Base-by-base conservation (phyloP, 2,113 vertebrate genomes). In the Chiloscyllium plagiosum region DNA sequence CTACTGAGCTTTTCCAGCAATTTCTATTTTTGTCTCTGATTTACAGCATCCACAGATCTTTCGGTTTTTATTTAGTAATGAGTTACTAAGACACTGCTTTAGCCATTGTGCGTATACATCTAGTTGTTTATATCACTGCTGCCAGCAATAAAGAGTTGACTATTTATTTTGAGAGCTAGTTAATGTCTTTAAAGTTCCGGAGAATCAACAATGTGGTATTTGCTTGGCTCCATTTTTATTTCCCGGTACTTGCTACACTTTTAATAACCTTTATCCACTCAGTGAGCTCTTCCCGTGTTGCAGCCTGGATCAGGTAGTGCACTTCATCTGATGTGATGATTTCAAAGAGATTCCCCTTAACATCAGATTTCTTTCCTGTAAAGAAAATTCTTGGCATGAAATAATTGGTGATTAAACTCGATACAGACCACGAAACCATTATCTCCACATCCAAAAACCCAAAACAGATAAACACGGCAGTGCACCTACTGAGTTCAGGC, bases 201-300 rank as follows among this genome's bases (percentile, higher is more conserved):
- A 17, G 72, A 33, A 76, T 70, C 17, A 72, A 42, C 26, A 29
- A 17, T 70, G 12, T 20, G 19, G 33, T 37, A 68, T 66, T 37
- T 17, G 61, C 66, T 66, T n/a, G 66, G 37, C 33, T 22, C 19
- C 12, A 33, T 2, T 96, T 96, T 97, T 98, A 99, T 97, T 99
- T 99, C 47, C 99, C 98, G 72, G 97, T 98, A 97, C 98, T 98
- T 68, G 98, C 97, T 96, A 98, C 99, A 4, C 96, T 96, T 96
- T 99, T 99, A 96, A 99, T 98, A 61, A 98, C 98, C 97, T 97
- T 98, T 97, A 99, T 99, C 99, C 99, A 99, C 17, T 99, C 99
- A 12, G 97, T 99, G n/a, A 99, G 98, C 95, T 99, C 99, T 47
- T 98, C 96, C 0, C 97, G 95, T 12, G 98, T 98, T 6, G 98